Conservation (phyloP, 2,888 invertebrate species). For the Erebia aethiops region DNA sequence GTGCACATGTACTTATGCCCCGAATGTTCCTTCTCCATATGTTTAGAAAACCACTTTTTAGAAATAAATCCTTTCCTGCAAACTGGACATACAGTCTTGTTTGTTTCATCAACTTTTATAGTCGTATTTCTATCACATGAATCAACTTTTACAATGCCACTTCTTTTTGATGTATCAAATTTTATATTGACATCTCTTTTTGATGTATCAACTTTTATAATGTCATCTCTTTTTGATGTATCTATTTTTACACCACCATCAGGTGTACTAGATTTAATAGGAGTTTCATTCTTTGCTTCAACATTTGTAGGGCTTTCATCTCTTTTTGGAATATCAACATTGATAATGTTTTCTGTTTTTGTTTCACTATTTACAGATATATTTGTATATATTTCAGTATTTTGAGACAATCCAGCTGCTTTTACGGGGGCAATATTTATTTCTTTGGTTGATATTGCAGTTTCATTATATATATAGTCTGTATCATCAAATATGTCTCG, state of each 20-base stretch:
- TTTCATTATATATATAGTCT: slow-evolving; percentile 29
- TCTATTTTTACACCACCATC: background rate
- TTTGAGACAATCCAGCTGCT: background rate
- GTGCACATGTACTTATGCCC: slow-evolving; percentile 58
- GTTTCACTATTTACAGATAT: background rate
- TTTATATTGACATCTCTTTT: background rate
- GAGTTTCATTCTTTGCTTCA: background rate
- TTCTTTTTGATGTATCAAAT: background rate
- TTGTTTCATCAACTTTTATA: slow-evolving; percentile 32
- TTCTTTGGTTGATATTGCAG: background rate
- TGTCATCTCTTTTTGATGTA: background rate
- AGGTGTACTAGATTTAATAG: too few species aligned
- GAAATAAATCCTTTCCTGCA: slow-evolving; percentile 64
- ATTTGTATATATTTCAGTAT: background rate
- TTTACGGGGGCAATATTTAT: slow-evolving; percentile 2
- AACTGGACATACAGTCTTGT: slow-evolving; percentile 57
- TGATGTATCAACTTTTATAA: too few species aligned
- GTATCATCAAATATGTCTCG: slow-evolving; percentile 36
- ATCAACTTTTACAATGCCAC: background rate
- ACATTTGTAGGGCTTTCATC: background rate
- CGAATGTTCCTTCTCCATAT: slow-evolving; percentile 65
- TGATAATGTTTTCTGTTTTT: background rate
- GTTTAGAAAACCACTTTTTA: slow-evolving; percentile 67
- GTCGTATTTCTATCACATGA: background rate
- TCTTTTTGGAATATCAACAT: slow-evolving; percentile 1